Evolutionary conservation across 2,888 invertebrate species (phyloP).

Genomic region (Elysia crispata): DNA sequence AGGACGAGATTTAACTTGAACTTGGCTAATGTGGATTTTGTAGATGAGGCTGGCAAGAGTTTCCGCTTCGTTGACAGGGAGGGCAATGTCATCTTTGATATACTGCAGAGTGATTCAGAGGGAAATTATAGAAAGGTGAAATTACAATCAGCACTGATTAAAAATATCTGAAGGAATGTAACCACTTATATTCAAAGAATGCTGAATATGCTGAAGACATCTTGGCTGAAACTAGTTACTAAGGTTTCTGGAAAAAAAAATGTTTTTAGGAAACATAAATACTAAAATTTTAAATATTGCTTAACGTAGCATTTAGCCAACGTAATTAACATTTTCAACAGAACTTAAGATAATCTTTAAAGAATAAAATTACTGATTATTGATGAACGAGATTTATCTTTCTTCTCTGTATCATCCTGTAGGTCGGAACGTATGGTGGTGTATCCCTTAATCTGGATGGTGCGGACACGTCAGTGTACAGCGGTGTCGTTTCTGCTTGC

Average conservation of each 20-base stretch:
- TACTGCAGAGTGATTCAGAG: slow-evolving; percentile 54
- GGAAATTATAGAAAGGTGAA: slow-evolving; percentile 40
- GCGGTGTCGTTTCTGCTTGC: slow-evolving; percentile 54
- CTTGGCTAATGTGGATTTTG: slow-evolving; percentile 37
- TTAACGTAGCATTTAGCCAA: too few relatives aligned
- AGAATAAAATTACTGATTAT: too few relatives aligned
- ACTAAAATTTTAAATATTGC: too few relatives aligned
- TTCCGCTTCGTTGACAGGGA: slow-evolving; percentile 66
- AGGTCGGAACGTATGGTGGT: slow-evolving; percentile 69
- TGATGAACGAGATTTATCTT: too few relatives aligned
- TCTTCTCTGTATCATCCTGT: background rate
- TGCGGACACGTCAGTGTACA: slow-evolving; percentile 30
- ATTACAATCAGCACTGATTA: slow-evolving; percentile 49
- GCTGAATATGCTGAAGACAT: too few relatives aligned
- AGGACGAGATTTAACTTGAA: slow-evolving; percentile 3
- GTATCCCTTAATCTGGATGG: slow-evolving; percentile 58
- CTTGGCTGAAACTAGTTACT: too few relatives aligned
- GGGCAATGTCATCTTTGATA: slow-evolving; percentile 55
- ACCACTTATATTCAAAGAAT: too few relatives aligned
- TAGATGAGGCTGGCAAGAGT: slow-evolving; percentile 49
- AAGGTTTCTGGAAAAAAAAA: too few relatives aligned
- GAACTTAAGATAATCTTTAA: too few relatives aligned
- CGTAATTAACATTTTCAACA: too few relatives aligned
- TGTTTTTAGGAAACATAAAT: too few relatives aligned
- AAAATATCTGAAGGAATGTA: background rate